Conservation (phyloP, 2,888 invertebrate species). For the Caenorhabditis sp. region DNA sequence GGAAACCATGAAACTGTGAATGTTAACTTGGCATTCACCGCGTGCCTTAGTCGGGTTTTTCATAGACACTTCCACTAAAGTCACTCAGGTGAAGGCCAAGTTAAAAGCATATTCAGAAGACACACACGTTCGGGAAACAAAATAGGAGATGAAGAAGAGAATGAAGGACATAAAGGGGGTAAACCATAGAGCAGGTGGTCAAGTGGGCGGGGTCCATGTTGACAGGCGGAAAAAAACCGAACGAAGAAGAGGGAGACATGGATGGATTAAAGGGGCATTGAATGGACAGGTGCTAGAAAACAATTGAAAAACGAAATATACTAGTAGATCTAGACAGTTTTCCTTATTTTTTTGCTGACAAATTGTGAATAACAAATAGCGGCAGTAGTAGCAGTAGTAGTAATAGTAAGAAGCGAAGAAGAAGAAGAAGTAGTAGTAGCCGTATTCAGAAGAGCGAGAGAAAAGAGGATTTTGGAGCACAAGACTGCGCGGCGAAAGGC, state of each 20-base stretch:
- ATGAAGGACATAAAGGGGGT: conserved; percentile 16
- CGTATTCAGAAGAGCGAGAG: background rate
- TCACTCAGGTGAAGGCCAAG: conserved; percentile 52
- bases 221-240: too few species aligned
- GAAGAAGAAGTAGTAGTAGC: background rate
- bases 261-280: background rate
- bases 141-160: conserved; percentile 15
- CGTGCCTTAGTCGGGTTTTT: conserved; percentile 61
- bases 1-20: too few species aligned
- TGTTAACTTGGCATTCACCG: conserved; percentile 64
- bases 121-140: conserved; percentile 1
- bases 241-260: background rate
- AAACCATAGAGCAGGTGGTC: conserved; percentile 19
- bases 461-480: too few species aligned
- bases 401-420: conserved; percentile 3
- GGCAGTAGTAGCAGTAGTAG: conserved; percentile 3
- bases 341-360: too few species aligned
- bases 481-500: too few species aligned
- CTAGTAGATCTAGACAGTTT: too few species aligned
- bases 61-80: conserved; percentile 45
- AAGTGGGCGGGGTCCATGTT: conserved; percentile 14
- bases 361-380: background rate
- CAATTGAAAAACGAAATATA: too few species aligned
- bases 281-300: background rate
- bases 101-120: background rate